Percentiles rank a stretch among this genome's conserved stretches.
Conservation (phyloP, 1,140 invertebrate species). For the Zaprionus africanus region DNA sequence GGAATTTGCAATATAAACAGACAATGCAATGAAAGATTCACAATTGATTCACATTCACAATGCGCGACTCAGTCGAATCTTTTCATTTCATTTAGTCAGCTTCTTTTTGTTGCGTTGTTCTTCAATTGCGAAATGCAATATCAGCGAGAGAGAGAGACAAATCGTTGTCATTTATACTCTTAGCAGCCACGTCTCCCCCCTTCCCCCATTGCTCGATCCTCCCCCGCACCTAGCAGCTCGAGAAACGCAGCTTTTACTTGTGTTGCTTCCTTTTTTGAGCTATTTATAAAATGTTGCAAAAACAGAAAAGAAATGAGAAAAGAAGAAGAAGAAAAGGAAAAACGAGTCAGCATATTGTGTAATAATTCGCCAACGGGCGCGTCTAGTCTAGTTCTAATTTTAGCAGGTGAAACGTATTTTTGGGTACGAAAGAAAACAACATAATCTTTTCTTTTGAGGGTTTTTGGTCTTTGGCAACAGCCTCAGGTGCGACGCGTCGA, state of each 20-base stretch:
- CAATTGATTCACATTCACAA: conserved; percentile 7
- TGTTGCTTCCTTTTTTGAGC: conserved; percentile 17
- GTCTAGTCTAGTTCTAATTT: conserved; percentile 70
- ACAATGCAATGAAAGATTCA: neutral
- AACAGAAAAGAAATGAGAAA: neutral
- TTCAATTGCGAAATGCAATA: conserved; percentile 40
- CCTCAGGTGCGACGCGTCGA: conserved; percentile 39
- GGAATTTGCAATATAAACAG: neutral
- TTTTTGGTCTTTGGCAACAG: conserved; percentile 39
- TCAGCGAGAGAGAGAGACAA: conserved; percentile 9
- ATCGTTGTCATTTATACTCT: neutral
- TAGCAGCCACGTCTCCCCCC: too few species aligned
- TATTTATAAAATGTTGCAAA: conserved; percentile 30
- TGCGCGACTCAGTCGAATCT: neutral
- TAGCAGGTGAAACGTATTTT: conserved; percentile 48
- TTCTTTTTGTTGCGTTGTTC: neutral
- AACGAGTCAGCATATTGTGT: conserved; percentile 60
- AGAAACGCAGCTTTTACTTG: neutral
- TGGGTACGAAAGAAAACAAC: conserved; percentile 3
- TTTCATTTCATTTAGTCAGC: neutral
- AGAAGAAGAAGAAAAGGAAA: neutral
- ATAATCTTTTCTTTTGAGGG: conserved; percentile 5
- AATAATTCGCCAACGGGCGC: conserved; percentile 52
- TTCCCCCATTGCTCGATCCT: neutral
- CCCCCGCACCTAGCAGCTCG: neutral